Percentiles rank a stretch among this genome's conserved stretches.
Evolutionary conservation across 2,888 invertebrate species (phyloP).

Genomic region (Agrochola macilenta): DNA sequence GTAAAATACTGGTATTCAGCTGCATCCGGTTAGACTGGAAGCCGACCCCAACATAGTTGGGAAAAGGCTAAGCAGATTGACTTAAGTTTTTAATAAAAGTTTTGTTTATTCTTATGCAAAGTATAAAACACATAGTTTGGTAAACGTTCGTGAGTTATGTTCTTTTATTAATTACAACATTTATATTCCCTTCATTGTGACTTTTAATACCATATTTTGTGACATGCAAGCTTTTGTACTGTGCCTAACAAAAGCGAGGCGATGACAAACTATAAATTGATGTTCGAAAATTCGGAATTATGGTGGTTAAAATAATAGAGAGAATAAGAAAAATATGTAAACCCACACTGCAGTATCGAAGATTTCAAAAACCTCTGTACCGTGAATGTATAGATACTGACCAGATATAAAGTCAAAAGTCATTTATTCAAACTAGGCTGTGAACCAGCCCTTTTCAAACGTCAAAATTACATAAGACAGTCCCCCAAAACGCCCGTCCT

Average conservation of each 20-base stretch:
- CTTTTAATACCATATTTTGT: conserved; percentile 54
- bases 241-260: conserved; percentile 21
- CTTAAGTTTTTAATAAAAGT: no score
- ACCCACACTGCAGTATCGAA: neutral
- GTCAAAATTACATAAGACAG: no score
- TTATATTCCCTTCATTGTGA: conserved; percentile 57
- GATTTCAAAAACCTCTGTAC: neutral
- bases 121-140: conserved; percentile 13
- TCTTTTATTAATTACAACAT: conserved; percentile 65
- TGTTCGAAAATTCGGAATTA: no score
- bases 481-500: no score
- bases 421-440: no score
- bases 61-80: no score
- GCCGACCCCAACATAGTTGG: no score
- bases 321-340: neutral
- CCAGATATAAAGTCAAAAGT: neutral
- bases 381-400: neutral
- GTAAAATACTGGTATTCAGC: no score
- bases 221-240: conserved; percentile 58
- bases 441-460: no score
- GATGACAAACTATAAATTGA: neutral
- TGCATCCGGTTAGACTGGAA: no score
- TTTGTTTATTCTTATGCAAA: conserved; percentile 14
- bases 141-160: conserved; percentile 64
- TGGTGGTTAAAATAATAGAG: neutral